Evolutionary conservation across 2,797 vertebrate genomes (phyloP), one percentile per base, ranked within the genome.

Genomic region (Synanceia verrucosa): DNA sequence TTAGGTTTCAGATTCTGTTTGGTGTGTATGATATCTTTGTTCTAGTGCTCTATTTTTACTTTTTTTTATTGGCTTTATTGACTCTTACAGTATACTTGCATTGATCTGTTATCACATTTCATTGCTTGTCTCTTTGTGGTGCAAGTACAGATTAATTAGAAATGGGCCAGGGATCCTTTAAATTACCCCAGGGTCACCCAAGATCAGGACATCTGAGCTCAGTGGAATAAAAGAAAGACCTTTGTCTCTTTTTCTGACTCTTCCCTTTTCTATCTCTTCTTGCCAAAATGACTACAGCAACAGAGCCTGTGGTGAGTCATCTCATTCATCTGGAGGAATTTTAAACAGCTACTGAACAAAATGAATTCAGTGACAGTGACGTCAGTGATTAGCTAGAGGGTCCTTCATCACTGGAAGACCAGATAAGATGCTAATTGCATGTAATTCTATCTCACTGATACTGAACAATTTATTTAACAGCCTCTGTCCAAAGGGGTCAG

Each of bases 321-420:
- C 50, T 39, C n/a, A 28, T 26, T 19, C 18, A 74, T 81, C 43
- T 77, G 70, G 64, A 65, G 53, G 50, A 53, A 43, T 74, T 65
- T 70, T 23, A 36, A 50, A 43, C 44, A 61, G 18, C 26, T 52
- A 28, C 34, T 50, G 34, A 73, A 29, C 31, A 51, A 29, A 70
- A 71, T 71, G 26, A 47, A 65, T 64, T 43, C 60, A 55, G 46
- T 24, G 39, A 36, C 36, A 55, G 69, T 33, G 58, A 67, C 16
- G 39, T 62, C 59, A 23, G 18, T 2, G 28, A 24, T 43, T 13
- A 69, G 39, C 47, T 36, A 0, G 18, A 33, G 18, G n/a, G 26
- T 10, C 6, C 14, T 2, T 59, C 31, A 3, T 48, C 36, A 10
- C 9, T 52, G 14, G 16, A 28, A 53, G 41, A 56, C 9, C 31